phyloP scores from a whole-genome alignment of 2,797 vertebrate genomes.

The Sebastes wilsoni region DNA sequence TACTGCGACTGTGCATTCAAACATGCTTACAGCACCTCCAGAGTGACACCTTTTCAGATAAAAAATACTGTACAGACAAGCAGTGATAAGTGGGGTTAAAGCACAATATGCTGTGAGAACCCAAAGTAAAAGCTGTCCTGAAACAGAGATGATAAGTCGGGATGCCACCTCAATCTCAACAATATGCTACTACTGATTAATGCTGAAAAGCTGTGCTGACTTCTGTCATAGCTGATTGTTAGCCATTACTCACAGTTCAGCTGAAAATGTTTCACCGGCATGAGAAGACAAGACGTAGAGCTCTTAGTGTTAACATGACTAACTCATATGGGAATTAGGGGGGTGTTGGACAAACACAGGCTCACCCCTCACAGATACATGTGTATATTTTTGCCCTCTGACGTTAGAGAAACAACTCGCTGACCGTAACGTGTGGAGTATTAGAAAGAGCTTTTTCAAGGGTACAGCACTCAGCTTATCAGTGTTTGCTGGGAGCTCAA shows the following conservation, averaged over 20 bases:
- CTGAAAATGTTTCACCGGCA: slow-evolving; percentile 48
- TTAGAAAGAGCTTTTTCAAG: slow-evolving; percentile 38
- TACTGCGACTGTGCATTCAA: not conserved
- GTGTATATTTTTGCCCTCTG: slow-evolving; percentile 31
- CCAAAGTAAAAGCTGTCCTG: not conserved
- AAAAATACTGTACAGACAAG: not conserved
- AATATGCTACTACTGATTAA: slow-evolving; percentile 33
- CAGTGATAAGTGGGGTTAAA: not conserved
- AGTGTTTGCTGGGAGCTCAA: slow-evolving; percentile 36
- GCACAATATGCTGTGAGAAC: not conserved
- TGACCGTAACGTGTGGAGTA: slow-evolving; percentile 1
- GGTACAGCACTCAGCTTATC: slow-evolving; percentile 50
- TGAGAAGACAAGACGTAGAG: slow-evolving; percentile 30
- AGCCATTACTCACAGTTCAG: slow-evolving; percentile 50
- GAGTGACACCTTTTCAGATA: not conserved
- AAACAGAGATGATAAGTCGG: not conserved
- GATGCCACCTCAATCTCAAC: slow-evolving; percentile 3
- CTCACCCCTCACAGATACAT: slow-evolving; percentile 12
- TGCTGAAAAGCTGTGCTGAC: slow-evolving; percentile 5
- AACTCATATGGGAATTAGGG: slow-evolving; percentile 52
- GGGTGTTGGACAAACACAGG: slow-evolving; percentile 8
- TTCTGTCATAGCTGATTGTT: slow-evolving; percentile 17
- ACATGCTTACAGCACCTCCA: not conserved
- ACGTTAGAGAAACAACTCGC: slow-evolving; percentile 17
- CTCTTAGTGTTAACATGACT: slow-evolving; percentile 50